Evolutionary conservation across 1,140 invertebrate genomes (phyloP), one percentile per base, ranked within the genome.

Genomic region (Akabosia matsudoensis): DNA sequence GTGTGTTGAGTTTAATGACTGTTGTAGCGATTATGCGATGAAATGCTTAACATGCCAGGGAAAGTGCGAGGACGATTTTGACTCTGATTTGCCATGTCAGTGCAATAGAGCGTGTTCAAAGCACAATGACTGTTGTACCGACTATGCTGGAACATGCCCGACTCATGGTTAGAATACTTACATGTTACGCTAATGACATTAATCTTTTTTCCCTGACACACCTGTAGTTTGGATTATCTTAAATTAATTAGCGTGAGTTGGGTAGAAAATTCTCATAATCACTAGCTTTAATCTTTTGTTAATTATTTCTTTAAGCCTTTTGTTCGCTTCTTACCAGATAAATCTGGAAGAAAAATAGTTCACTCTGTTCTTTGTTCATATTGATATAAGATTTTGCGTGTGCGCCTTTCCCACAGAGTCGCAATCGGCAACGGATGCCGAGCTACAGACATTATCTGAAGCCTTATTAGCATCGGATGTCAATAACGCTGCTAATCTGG

Each of bases 391-490:
- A n/a, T n/a, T n/a, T n/a, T n/a, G n/a, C n/a, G n/a, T n/a, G n/a
- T n/a, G n/a, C n/a, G n/a, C n/a, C n/a, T n/a, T 45, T 45, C 37
- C 54, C 24, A 3, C 22, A 16, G n/a, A 13, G 24, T 16, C n/a
- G 76, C 85, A 83, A 33, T 85, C 77, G 0, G 83, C 87, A 14
- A 86, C 86, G 2, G 89, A 92, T 82, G 84, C 87, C 28, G 90
- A 92, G 83, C 82, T 92, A 45, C 85, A 88, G 82, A 87, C 88
- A 73, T 84, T 93, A 24, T 88, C 90, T n/a, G 91, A 93, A 85
- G 86, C 88, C 33, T 84, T 93, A n/a, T 87, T 91, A 52, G 87
- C 86, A 67, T 91, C 91, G 82, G 92, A 93, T 81, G 85, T 83
- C 0, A 92, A 92, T 82, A 92, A 91, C 83, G 89, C 89, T 51